Evolutionary conservation across 2,113 vertebrate genomes (phyloP).

Genomic region (Antechinus stuartii): DNA sequence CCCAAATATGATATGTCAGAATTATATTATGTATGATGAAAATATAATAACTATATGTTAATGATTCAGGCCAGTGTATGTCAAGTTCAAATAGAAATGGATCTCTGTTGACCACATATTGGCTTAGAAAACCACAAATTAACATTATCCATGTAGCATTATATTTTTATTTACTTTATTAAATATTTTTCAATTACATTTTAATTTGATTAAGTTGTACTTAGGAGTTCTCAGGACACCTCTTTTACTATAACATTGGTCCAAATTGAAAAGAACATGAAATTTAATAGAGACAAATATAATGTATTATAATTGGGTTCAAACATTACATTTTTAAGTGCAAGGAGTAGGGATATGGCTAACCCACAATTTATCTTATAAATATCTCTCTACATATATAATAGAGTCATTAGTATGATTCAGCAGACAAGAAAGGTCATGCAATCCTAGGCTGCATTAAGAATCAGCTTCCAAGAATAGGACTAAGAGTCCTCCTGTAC

Average conservation of each 20-base stretch:
- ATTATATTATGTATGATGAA: neutral
- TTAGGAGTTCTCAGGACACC: neutral
- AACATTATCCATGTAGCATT: too few species aligned
- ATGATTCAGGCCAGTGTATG: neutral
- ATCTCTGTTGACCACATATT: neutral
- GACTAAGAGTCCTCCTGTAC: neutral
- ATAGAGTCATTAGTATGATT: neutral
- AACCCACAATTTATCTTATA: neutral
- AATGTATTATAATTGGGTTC: neutral
- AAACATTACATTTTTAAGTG: neutral
- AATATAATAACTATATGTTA: neutral
- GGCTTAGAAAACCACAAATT: neutral
- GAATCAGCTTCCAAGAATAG: neutral
- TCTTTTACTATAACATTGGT: neutral
- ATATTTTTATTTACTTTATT: too few species aligned
- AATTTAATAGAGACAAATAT: neutral
- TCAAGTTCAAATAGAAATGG: neutral
- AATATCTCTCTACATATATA: neutral
- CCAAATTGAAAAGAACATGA: neutral
- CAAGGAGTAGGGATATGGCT: neutral
- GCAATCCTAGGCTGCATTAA: neutral
- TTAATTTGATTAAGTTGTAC: neutral
- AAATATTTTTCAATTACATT: neutral
- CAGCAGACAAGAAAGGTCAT: neutral
- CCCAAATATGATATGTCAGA: neutral